Conservation (phyloP, 2,797 vertebrate species). For the Melanotaenia nigrans region DNA sequence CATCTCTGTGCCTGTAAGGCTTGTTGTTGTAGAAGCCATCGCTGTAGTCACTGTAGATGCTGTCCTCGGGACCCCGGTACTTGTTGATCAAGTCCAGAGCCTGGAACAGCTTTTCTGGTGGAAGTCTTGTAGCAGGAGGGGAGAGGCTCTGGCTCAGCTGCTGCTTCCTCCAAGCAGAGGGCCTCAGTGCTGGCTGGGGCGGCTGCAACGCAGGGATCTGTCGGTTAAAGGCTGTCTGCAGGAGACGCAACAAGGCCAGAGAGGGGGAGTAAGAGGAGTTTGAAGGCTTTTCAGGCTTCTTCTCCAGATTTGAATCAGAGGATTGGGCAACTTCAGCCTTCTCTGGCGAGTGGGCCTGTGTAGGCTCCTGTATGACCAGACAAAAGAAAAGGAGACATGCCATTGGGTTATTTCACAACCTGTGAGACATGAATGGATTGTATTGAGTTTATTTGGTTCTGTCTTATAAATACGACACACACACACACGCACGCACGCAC, state of each 20-base stretch:
- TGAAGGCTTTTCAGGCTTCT: conserved; percentile 56
- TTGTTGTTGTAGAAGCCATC: conserved; percentile 92
- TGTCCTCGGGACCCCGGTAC: conserved; percentile 83
- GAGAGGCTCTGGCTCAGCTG: conserved; percentile 35
- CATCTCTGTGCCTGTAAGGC: conserved; percentile 93
- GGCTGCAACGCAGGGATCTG: conserved; percentile 69
- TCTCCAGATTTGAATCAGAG: conserved; percentile 49
- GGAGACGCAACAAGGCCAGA: conserved; percentile 87
- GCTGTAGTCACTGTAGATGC: conserved; percentile 90
- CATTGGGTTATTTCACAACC: neutral
- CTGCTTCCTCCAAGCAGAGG: conserved; percentile 48
- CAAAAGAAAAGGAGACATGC: conserved; percentile 23
- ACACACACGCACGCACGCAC: too few species aligned
- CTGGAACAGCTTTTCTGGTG: conserved; percentile 86
- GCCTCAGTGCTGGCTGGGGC: conserved; percentile 25
- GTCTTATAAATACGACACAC: neutral
- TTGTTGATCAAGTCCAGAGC: conserved; percentile 91
- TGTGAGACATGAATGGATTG: neutral
- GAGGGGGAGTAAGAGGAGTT: conserved; percentile 64
- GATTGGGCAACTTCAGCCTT: conserved; percentile 52
- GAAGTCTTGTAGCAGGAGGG: conserved; percentile 53
- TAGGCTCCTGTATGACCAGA: conserved; percentile 66
- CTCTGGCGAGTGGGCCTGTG: conserved; percentile 50
- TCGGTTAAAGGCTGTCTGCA: conserved; percentile 90
- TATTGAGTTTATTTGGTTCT: neutral